Evolutionary conservation across 2,888 invertebrate genomes (phyloP).

Genomic region (Acronicta aceris): DNA sequence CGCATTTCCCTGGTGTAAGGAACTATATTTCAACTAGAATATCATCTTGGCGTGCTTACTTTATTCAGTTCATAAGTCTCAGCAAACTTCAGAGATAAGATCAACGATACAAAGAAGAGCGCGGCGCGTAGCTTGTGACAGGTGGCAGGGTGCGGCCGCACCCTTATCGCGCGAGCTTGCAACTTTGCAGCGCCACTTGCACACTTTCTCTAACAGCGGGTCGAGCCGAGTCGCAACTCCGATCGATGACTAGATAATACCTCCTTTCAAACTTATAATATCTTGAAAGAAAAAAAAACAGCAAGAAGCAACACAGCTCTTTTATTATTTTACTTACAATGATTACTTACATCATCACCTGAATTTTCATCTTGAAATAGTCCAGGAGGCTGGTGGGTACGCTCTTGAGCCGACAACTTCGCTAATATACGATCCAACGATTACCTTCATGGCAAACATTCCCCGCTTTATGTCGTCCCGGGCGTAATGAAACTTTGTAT

Average conservation of each 20-base stretch:
- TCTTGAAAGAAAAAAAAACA: conserved; percentile 5
- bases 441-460: conserved; percentile 71
- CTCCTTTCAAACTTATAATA: conserved; percentile 4
- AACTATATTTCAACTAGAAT: conserved; percentile 62
- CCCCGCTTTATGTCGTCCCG: conserved; percentile 58
- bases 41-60: conserved; percentile 61
- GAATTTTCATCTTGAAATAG: conserved; percentile 30
- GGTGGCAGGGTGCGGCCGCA: conserved; percentile 64
- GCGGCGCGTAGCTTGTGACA: conserved; percentile 65
- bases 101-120: conserved; percentile 71
- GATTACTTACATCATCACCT: conserved; percentile 2
- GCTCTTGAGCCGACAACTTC: conserved; percentile 60
- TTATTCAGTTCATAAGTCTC: conserved; percentile 72
- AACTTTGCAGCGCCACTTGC: conserved; percentile 58
- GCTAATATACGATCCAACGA: conserved; percentile 71
- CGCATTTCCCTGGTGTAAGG: conserved; percentile 60
- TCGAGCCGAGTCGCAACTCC: conserved; percentile 48
- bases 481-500: conserved; percentile 60
- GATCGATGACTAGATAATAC: conserved; percentile 54
- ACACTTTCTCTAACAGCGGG: conserved; percentile 43
- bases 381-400: conserved; percentile 48
- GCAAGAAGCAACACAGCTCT: background rate
- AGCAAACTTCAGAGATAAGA: conserved; percentile 75
- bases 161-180: conserved; percentile 69
- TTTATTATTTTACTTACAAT: background rate